phyloP scores from a whole-genome alignment of 2,797 vertebrate genomes.

The Spheniscus humboldti region DNA sequence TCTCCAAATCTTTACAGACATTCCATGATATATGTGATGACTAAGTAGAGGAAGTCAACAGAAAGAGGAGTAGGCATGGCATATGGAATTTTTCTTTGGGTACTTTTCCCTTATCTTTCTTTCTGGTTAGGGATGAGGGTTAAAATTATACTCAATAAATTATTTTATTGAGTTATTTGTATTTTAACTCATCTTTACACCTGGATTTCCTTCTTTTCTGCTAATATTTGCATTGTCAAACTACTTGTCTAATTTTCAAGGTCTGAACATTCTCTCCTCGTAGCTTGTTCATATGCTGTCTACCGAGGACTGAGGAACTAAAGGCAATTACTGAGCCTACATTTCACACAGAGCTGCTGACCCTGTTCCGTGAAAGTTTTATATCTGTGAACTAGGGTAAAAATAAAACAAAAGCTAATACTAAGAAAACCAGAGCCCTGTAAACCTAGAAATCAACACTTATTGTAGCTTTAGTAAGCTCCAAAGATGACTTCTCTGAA shows the following conservation, averaged over 20 bases:
- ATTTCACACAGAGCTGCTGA: not conserved
- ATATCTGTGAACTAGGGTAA: not conserved
- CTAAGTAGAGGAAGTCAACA: not conserved
- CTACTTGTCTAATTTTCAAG: not conserved
- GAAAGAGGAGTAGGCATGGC: not conserved
- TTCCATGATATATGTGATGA: slow-evolving; percentile 33
- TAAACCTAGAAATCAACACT: not conserved
- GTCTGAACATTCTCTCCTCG: not conserved
- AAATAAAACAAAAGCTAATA: not conserved
- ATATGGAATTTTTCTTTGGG: not conserved
- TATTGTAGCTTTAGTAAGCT: not conserved
- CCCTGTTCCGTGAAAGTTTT: not conserved
- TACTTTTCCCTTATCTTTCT: not conserved
- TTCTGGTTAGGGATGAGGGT: not conserved
- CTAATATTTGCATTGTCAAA: not conserved
- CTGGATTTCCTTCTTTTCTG: not conserved
- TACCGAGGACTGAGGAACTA: not conserved
- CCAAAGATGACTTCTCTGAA: not conserved
- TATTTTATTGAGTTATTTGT: not conserved
- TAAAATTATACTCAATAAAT: not conserved
- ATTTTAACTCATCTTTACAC: not conserved
- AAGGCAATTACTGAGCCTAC: not conserved
- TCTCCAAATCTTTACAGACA: slow-evolving; percentile 42
- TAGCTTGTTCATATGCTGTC: not conserved
- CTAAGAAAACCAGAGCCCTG: not conserved